phyloP scores from a whole-genome alignment of 2,888 invertebrate species.

The Pseudococcus longispinus region DNA sequence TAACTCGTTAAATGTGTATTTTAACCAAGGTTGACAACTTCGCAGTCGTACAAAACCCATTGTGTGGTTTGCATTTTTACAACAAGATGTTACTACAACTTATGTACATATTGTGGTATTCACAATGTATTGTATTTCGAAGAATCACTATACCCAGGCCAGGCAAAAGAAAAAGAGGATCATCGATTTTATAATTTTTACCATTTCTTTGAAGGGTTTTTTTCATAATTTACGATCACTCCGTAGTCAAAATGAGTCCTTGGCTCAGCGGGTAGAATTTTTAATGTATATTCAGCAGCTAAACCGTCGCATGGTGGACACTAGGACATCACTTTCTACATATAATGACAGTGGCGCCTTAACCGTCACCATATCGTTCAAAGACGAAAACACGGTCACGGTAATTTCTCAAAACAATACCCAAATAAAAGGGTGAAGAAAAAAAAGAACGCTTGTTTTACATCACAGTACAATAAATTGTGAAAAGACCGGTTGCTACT shows the following conservation, averaged over 20 bases:
- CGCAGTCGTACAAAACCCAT: not conserved
- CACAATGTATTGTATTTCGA: not conserved
- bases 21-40: slow-evolving; percentile 25
- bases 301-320: not conserved
- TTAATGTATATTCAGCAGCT: not conserved
- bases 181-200: not conserved
- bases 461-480: not conserved
- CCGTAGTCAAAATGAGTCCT: not conserved
- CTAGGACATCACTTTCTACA: not conserved
- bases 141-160: not conserved
- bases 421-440: slow-evolving; percentile 26
- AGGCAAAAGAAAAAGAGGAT: not conserved
- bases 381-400: slow-evolving; percentile 24
- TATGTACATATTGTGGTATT: not conserved
- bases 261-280: not conserved
- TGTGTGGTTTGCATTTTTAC: not conserved
- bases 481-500: slow-evolving; percentile 28
- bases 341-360: not conserved
- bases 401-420: slow-evolving; percentile 39
- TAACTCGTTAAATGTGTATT: slow-evolving; percentile 11
- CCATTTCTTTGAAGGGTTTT: not conserved
- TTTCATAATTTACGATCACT: not conserved
- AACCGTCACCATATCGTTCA: not conserved
- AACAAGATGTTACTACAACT: not conserved
- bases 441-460: not conserved